phyloP scores from a whole-genome alignment of 1,140 invertebrate species.

The Maniola jurtina region DNA sequence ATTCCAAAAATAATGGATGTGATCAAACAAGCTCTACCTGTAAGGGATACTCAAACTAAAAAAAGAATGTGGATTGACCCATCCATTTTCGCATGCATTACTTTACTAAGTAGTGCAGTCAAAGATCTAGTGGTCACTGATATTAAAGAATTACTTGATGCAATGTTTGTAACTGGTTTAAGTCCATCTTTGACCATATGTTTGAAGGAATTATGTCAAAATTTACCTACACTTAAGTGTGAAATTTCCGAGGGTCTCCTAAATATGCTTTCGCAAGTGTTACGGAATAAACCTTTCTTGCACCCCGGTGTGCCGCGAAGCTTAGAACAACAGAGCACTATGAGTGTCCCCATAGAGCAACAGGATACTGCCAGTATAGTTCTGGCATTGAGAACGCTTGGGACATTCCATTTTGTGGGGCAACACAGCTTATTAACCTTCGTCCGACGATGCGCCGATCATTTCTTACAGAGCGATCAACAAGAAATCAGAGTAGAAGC shows the following conservation, averaged over 20 bases:
- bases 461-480: slow-evolving; percentile 95
- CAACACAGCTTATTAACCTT: slow-evolving; percentile 96
- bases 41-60: slow-evolving; percentile 86
- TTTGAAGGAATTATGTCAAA: slow-evolving; percentile 92
- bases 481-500: slow-evolving; percentile 96
- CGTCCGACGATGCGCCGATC: slow-evolving; percentile 94
- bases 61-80: slow-evolving; percentile 89
- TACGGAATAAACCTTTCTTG: slow-evolving; percentile 92
- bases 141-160: slow-evolving; percentile 91
- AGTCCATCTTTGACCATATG: slow-evolving; percentile 95
- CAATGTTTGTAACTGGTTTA: slow-evolving; percentile 94
- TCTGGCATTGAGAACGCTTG: slow-evolving; percentile 94
- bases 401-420: slow-evolving; percentile 97
- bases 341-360: slow-evolving; percentile 72
- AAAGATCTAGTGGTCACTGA: slow-evolving; percentile 87
- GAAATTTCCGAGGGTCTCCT: slow-evolving; percentile 96
- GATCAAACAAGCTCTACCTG: slow-evolving; percentile 89
- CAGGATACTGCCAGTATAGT: slow-evolving; percentile 92
- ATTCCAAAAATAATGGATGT: slow-evolving; percentile 92
- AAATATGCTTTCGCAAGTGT: slow-evolving; percentile 91
- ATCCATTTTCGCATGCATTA: slow-evolving; percentile 96
- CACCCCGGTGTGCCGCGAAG: slow-evolving; percentile 88
- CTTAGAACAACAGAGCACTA: slow-evolving; percentile 72
- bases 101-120: slow-evolving; percentile 92
- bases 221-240: slow-evolving; percentile 91